A percentile compares a stretch with the other conserved stretches of the same genome.
These are phyloP conservation scores for Amphiprion ocellaris DNA, from an alignment of 2,113 vertebrate genomes.

Conservation along the genomic window DNA sequence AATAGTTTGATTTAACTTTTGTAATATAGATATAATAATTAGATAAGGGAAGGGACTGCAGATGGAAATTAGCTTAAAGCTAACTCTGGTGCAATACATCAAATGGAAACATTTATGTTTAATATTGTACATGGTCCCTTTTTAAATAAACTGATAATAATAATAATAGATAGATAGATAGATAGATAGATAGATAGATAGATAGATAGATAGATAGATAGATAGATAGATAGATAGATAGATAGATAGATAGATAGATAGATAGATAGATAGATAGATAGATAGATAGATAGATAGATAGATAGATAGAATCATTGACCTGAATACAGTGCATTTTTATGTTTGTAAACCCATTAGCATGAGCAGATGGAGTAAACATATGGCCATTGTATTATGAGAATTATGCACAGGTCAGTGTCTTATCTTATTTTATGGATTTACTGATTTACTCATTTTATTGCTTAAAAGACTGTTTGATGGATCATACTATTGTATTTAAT, in stretches of 20 bases:
- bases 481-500: conserved; percentile 72
- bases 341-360: conserved; percentile 52
- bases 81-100: too few relatives aligned
- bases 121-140: too few relatives aligned
- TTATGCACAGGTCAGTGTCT: conserved; percentile 57
- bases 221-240: conserved; percentile 1
- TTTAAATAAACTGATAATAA: too few relatives aligned
- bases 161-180: neutral
- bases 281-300: neutral
- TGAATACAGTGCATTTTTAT: conserved; percentile 23
- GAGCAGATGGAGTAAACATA: conserved; percentile 76
- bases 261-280: conserved; percentile 3
- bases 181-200: neutral
- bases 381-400: conserved; percentile 58
- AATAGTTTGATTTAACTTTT: neutral
- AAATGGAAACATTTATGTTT: too few relatives aligned
- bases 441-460: conserved; percentile 52
- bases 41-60: too few relatives aligned
- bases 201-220: conserved; percentile 3
- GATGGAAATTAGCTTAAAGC: too few relatives aligned
- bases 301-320: conserved; percentile 12
- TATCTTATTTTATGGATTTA: conserved; percentile 61
- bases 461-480: conserved; percentile 57
- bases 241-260: neutral
- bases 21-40: too few relatives aligned